Evolutionary conservation across 1,140 invertebrate species (phyloP).

Genomic region (Camponotus floridanus): DNA sequence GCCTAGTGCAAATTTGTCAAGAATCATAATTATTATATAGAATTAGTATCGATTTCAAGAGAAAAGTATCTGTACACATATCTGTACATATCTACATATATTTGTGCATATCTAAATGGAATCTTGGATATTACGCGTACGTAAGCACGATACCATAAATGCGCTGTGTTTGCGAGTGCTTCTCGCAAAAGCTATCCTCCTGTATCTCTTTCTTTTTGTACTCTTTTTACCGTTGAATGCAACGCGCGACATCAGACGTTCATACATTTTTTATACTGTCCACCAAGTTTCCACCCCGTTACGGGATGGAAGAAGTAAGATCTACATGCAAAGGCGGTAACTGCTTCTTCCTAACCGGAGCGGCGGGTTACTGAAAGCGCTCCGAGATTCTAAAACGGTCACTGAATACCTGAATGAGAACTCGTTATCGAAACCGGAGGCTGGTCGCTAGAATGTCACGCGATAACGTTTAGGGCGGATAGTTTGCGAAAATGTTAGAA

Average conservation of each 20-base stretch:
- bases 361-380: conserved; percentile 70
- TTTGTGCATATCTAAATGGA: not conserved
- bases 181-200: not conserved
- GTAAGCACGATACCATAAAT: conserved; percentile 6
- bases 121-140: too few species aligned
- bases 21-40: not conserved
- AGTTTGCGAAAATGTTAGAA: conserved; percentile 9
- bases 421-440: conserved; percentile 78
- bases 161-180: not conserved
- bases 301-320: conserved; percentile 42
- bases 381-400: conserved; percentile 68
- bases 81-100: not conserved
- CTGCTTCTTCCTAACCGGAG: conserved; percentile 68
- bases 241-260: not conserved
- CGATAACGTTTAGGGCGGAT: conserved; percentile 11
- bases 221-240: conserved; percentile 28
- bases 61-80: not conserved
- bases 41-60: not conserved
- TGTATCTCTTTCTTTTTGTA: conserved; percentile 23
- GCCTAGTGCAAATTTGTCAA: not conserved
- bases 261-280: conserved; percentile 68
- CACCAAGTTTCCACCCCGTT: conserved; percentile 66
- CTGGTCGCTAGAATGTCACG: conserved; percentile 48
- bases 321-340: conserved; percentile 66
- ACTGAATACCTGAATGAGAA: conserved; percentile 78